These are phyloP conservation scores for Chondrilla cf. caribensis DNA, from an alignment of 37 sponge, comb jelly and placozoan species.

Conservation along the genomic window DNA sequence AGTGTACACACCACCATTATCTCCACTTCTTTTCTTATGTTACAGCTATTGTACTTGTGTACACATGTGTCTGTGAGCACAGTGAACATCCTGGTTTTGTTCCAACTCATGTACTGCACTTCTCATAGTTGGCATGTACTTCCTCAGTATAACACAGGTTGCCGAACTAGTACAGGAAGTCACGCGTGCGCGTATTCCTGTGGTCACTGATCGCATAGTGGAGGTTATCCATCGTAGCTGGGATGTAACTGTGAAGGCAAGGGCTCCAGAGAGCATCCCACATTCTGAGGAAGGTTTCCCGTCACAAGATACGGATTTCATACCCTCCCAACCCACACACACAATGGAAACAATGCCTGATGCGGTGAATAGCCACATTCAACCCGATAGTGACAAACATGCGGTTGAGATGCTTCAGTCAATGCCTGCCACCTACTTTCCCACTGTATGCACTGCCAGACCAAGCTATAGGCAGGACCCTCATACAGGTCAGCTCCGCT, in stretches of 20 bases:
- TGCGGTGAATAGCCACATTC: neutral
- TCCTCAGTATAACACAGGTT: conserved; percentile 35
- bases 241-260: conserved; percentile 14
- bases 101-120: neutral
- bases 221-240: conserved; percentile 59
- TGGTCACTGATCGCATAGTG: conserved; percentile 33
- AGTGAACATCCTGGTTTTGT: neutral
- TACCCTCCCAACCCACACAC: neutral
- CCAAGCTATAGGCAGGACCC: conserved; percentile 52
- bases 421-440: neutral
- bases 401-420: neutral
- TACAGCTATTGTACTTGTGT: too few species aligned
- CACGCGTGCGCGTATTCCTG: neutral
- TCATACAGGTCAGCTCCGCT: conserved; percentile 45
- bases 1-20: too few species aligned
- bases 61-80: too few species aligned
- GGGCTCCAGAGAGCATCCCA: neutral
- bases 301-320: conserved; percentile 10
- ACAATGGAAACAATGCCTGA: neutral
- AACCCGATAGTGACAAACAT: neutral
- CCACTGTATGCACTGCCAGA: conserved; percentile 35
- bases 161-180: neutral
- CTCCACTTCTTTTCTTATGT: too few species aligned
- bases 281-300: conserved; percentile 16
- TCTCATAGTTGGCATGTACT: neutral